Evolutionary conservation across 2,797 vertebrate species (phyloP).

Genomic region (Macropodus opercularis): DNA sequence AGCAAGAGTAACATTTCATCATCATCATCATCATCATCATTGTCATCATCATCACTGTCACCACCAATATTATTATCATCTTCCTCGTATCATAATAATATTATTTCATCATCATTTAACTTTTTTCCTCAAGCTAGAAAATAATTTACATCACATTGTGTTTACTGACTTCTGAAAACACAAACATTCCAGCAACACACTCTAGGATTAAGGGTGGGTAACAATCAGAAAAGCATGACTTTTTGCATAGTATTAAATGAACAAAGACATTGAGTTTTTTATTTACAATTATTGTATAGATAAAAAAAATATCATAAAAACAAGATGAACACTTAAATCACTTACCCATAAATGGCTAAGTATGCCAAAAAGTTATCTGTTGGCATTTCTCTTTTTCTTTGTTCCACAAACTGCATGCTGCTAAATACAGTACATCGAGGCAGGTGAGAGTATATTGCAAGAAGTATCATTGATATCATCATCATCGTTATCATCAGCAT

Average conservation of each 20-base stretch:
- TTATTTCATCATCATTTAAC: constrained; percentile 65
- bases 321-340: constrained; percentile 95
- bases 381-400: constrained; percentile 87
- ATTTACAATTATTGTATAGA: constrained; percentile 99
- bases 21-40: constrained; percentile 63
- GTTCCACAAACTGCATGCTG: constrained; percentile 98
- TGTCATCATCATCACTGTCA: constrained; percentile 39
- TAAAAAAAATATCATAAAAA: constrained; percentile 99
- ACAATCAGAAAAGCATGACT: constrained; percentile 96
- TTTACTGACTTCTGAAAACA: constrained; percentile 88
- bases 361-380: constrained; percentile 91
- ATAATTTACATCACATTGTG: constrained; percentile 91
- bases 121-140: constrained; percentile 86
- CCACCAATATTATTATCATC: constrained; percentile 43
- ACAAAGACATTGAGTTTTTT: constrained; percentile 99
- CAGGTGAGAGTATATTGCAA: constrained; percentile 93
- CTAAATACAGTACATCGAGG: constrained; percentile 97
- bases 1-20: constrained; percentile 88
- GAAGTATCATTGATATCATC: constrained; percentile 79
- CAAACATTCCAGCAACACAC: constrained; percentile 95
- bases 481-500: constrained; percentile 58
- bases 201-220: constrained; percentile 85
- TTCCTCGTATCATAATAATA: constrained; percentile 56
- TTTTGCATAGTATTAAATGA: constrained; percentile 99
- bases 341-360: constrained; percentile 95